A percentile compares a stretch with the other conserved stretches of the same genome.
Evolutionary conservation across 2,113 vertebrate genomes (phyloP).

Genomic region (Carassius gibelio): DNA sequence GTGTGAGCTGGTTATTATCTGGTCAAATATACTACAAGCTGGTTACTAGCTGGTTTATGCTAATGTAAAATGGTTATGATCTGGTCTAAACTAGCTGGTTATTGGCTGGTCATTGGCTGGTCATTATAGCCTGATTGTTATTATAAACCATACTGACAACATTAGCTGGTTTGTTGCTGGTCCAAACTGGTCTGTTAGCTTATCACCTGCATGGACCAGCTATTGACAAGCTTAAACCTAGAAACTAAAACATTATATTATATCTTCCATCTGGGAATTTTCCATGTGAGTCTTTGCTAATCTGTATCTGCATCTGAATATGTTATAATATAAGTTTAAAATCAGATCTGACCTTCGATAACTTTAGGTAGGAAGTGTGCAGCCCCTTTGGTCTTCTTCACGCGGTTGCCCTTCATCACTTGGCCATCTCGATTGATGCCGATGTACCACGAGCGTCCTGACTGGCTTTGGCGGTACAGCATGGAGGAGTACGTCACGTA

Average conservation of each 20-base stretch:
- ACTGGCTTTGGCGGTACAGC: constrained; percentile 87
- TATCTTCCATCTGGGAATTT: not conserved
- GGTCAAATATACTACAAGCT: no score
- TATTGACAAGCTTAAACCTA: not conserved
- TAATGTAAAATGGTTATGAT: not conserved
- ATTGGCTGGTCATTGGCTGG: no score
- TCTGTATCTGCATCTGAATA: not conserved
- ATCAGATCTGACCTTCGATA: constrained; percentile 79
- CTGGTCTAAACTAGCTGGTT: not conserved
- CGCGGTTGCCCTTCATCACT: constrained; percentile 85
- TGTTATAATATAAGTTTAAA: constrained; percentile 9
- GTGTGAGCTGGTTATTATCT: no score
- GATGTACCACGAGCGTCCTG: constrained; percentile 89
- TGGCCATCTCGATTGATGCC: constrained; percentile 88
- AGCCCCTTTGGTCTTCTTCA: constrained; percentile 89
- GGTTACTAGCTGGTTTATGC: no score
- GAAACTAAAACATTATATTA: not conserved
- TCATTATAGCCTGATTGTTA: no score
- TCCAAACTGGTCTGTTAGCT: not conserved
- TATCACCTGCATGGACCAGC: not conserved
- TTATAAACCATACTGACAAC: no score
- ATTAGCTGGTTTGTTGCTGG: not conserved
- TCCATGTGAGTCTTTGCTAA: not conserved
- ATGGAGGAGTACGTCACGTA: constrained; percentile 90
- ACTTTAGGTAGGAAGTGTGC: constrained; percentile 92